Percentiles rank a stretch among this genome's conserved stretches.
Conservation (phyloP, 2,113 vertebrate genomes). For the Labrus mixtus region DNA sequence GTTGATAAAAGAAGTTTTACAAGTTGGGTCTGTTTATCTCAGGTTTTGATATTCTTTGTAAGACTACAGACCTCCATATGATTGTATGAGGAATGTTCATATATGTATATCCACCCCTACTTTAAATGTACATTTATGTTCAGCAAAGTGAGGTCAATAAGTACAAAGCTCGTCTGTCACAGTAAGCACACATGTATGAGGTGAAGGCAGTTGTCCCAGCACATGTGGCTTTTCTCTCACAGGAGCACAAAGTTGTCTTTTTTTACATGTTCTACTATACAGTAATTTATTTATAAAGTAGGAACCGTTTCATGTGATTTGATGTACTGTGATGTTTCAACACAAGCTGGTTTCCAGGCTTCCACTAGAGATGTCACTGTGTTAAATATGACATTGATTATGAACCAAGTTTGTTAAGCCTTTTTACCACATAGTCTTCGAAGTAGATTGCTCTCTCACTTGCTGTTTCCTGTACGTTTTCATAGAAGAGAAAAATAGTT, state of each 20-base stretch:
- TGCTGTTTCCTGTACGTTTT: conserved; percentile 59
- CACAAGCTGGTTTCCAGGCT: conserved; percentile 64
- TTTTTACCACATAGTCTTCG: conserved; percentile 66
- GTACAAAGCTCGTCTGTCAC: conserved; percentile 49
- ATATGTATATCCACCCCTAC: conserved; percentile 64
- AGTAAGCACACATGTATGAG: conserved; percentile 39
- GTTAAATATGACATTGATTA: conserved; percentile 58
- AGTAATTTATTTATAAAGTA: conserved; percentile 82
- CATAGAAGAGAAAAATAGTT: conserved; percentile 55
- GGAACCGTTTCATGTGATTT: conserved; percentile 68
- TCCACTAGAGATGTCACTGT: conserved; percentile 61
- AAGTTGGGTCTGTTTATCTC: conserved; percentile 76
- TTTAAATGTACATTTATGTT: conserved; percentile 66
- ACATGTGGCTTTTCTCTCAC: conserved; percentile 69
- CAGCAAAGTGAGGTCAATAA: conserved; percentile 57
- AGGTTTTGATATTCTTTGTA: conserved; percentile 76
- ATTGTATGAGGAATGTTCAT: conserved; percentile 74
- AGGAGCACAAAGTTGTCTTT: conserved; percentile 57
- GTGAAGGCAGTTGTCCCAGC: conserved; percentile 71
- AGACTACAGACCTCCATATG: conserved; percentile 69
- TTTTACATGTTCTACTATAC: conserved; percentile 74
- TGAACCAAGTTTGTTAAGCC: conserved; percentile 74
- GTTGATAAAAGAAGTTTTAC: conserved; percentile 55
- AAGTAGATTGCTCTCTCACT: conserved; percentile 65
- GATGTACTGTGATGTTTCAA: conserved; percentile 72